A percentile compares a stretch with the other conserved stretches of the same genome.
Conservation (phyloP, 2,888 invertebrate species). For the Agrochola lychnidis region DNA sequence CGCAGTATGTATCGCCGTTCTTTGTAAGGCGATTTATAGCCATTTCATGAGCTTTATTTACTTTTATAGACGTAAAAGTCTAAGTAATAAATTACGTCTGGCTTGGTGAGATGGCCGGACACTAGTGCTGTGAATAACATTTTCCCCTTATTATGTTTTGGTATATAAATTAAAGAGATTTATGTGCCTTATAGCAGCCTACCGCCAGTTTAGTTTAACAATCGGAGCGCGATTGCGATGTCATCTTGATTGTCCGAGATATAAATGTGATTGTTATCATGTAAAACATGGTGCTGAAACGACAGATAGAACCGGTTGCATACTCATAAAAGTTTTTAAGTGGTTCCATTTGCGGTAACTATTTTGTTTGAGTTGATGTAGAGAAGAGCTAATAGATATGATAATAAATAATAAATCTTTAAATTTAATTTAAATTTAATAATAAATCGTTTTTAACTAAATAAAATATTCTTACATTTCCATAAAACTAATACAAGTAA, state of each 20-base stretch:
- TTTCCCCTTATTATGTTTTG: conserved; percentile 89
- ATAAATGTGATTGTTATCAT: conserved; percentile 76
- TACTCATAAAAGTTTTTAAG: conserved; percentile 54
- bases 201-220: conserved; percentile 76
- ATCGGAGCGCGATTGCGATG: conserved; percentile 74
- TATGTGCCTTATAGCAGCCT: conserved; percentile 79
- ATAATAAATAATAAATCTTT: too few relatives aligned
- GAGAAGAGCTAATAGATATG: not conserved
- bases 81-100: conserved; percentile 85
- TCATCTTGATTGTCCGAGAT: conserved; percentile 75
- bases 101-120: conserved; percentile 80
- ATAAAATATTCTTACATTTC: too few relatives aligned
- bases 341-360: conserved; percentile 35
- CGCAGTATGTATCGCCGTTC: conserved; percentile 80
- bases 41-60: conserved; percentile 89
- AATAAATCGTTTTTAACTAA: too few relatives aligned
- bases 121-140: conserved; percentile 84
- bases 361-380: conserved; percentile 34
- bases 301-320: conserved; percentile 38
- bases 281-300: conserved; percentile 61
- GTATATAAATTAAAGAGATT: conserved; percentile 89
- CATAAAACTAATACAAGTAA: too few relatives aligned
- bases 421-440: too few relatives aligned
- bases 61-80: conserved; percentile 84
- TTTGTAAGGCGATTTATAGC: conserved; percentile 87